A percentile compares a stretch with the other conserved stretches of the same genome.
Evolutionary conservation across 2,888 invertebrate species (phyloP).

Genomic region (Atethmia centrago): DNA sequence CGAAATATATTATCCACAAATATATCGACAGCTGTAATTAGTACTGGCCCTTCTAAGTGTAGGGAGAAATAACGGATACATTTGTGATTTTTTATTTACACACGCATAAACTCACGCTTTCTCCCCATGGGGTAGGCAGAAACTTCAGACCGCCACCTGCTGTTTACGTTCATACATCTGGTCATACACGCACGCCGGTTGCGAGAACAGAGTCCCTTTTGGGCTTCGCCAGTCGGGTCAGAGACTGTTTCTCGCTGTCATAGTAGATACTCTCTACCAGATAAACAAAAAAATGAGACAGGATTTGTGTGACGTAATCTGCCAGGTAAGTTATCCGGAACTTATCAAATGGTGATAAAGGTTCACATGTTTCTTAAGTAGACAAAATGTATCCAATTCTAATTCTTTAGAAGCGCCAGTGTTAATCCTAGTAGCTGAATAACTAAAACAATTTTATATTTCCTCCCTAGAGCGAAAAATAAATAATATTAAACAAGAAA

Average conservation of each 20-base stretch:
- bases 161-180: too few relatives aligned
- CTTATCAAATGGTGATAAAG: neutral
- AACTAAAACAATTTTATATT: constrained; percentile 7
- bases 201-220: too few relatives aligned
- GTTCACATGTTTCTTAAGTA: neutral
- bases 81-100: neutral
- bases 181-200: too few relatives aligned
- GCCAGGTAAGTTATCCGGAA: neutral
- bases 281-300: neutral
- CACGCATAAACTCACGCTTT: too few relatives aligned
- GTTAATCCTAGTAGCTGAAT: neutral
- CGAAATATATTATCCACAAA: constrained; percentile 21
- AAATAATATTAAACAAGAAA: constrained; percentile 50
- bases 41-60: constrained; percentile 13
- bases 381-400: neutral
- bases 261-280: neutral
- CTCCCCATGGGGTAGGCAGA: too few relatives aligned
- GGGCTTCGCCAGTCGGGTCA: neutral
- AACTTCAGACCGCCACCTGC: too few relatives aligned
- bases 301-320: too few relatives aligned
- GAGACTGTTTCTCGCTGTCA: neutral
- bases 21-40: neutral
- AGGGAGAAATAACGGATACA: neutral
- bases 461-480: constrained; percentile 28
- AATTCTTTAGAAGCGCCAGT: constrained; percentile 26